Evolutionary conservation across 2,113 vertebrate genomes (phyloP).

Genomic region (Buteo buteo): DNA sequence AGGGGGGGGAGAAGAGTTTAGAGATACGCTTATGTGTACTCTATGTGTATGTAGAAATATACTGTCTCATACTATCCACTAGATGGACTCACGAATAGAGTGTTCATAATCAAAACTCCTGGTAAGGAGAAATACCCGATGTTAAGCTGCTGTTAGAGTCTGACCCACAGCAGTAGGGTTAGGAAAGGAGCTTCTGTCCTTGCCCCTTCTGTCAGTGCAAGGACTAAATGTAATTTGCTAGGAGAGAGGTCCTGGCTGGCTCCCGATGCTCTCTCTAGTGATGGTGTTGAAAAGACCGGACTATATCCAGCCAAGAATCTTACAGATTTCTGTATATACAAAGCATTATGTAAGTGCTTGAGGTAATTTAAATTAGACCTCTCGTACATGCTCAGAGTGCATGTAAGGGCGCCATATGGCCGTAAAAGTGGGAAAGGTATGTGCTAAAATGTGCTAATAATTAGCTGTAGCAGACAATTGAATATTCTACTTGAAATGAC

Average conservation of each 20-base stretch:
- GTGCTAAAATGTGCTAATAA: not conserved
- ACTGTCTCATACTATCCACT: conserved; percentile 7
- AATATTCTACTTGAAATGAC: not conserved
- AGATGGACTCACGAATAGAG: conserved; percentile 41
- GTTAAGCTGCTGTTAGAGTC: not conserved
- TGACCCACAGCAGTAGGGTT: not conserved
- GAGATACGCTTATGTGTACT: not conserved
- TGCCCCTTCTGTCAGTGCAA: not conserved
- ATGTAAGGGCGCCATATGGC: not conserved
- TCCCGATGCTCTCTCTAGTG: not conserved
- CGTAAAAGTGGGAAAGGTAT: not conserved
- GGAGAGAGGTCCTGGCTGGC: not conserved
- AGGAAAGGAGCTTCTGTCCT: not conserved
- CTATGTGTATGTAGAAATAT: not conserved
- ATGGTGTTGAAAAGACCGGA: not conserved
- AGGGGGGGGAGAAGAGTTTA: not conserved
- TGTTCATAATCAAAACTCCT: not conserved
- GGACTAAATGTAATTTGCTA: not conserved
- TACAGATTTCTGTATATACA: not conserved
- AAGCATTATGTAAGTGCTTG: not conserved
- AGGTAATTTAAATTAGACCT: not conserved
- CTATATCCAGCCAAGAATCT: not conserved
- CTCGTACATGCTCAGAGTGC: not conserved
- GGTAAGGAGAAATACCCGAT: not conserved
- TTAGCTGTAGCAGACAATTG: not conserved